Conservation (phyloP, 2,888 invertebrate genomes). For the Shargacucullia verbasci region DNA sequence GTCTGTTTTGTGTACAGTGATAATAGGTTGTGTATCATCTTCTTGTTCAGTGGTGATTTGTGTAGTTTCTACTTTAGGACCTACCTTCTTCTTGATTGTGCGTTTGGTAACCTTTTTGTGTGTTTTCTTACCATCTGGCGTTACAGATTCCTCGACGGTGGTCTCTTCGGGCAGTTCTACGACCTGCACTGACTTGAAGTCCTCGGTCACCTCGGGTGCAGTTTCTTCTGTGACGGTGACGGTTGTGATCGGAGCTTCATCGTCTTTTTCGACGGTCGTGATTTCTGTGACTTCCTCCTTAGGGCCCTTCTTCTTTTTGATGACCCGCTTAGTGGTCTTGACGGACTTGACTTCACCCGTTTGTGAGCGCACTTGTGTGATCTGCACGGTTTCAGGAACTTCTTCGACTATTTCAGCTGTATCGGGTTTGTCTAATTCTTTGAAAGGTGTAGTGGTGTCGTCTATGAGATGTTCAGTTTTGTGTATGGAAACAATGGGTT, state of each 20-base stretch:
- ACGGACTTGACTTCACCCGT: conserved; percentile 15
- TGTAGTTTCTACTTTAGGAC: conserved; percentile 64
- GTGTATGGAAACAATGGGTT: neutral
- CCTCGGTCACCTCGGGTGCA: conserved; percentile 43
- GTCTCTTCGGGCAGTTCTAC: conserved; percentile 59
- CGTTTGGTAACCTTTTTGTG: conserved; percentile 56
- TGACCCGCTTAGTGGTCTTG: conserved; percentile 33
- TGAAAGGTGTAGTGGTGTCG: conserved; percentile 17
- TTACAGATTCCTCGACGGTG: conserved; percentile 36
- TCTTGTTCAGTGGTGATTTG: conserved; percentile 74
- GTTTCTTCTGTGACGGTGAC: conserved; percentile 58
- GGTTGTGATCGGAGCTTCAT: conserved; percentile 68
- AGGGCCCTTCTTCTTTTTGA: conserved; percentile 53
- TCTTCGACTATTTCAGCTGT: conserved; percentile 20
- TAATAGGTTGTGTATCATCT: conserved; percentile 77
- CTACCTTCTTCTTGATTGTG: conserved; percentile 75
- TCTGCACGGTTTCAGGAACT: conserved; percentile 25
- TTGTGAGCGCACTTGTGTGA: conserved; percentile 25
- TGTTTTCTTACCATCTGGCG: conserved; percentile 45
- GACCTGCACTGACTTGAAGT: conserved; percentile 56
- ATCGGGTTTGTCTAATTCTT: conserved; percentile 7
- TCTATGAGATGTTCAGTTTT: conserved; percentile 1
- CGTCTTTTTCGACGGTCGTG: conserved; percentile 65
- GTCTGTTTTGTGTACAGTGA: conserved; percentile 72
- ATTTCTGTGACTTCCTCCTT: conserved; percentile 26